Base-by-base conservation (phyloP, 2,113 vertebrate species). In the Sisor rabdophorus region DNA sequence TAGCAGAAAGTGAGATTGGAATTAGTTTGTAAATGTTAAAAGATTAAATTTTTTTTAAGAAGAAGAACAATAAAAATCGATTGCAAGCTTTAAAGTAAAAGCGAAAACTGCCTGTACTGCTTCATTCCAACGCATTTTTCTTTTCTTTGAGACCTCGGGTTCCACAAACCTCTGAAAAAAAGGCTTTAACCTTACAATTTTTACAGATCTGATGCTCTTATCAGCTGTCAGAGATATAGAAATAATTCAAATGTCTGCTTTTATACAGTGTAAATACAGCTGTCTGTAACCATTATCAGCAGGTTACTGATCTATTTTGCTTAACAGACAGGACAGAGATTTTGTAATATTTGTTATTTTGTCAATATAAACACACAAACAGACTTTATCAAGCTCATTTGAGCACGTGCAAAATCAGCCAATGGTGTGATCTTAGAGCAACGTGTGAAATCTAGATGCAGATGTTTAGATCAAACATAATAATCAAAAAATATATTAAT, bases 101-200 rank as follows among this genome's bases (percentile, higher is more conserved):
- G 26, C 59, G 44, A 52, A 44, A 61, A 11, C 58, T 10, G 56
- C 44, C 17, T 61, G 11, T 58, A 32, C 24, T 11, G 17, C 24
- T 52, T 47, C 36, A 28, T 10, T 48, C 36, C 1, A 59, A 58
- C 20, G 61, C 52, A 6, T 19, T 73, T 2, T 15, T 4, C 47
- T 47, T 54, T 65, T 67, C 44, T 60, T 75, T 24, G 48, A 75
- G 47, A 7, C 15, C 50, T 40, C 50, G 22, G 50, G 60, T 44
- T 54, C 16, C 48, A 36, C 47, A 30, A 53, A 53, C 20, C 28
- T 28, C 61, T 67, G 52, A 9, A 67, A 47, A 9, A n/a, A 60
- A 17, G 4, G 22, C 40, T 73, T 73, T 61, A 26, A 73, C 60
- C 61, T 76, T 15, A 75, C 16, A 75, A 19, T 13, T n/a, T 50